Conservation (phyloP, 2,888 invertebrate species). For the Hemistola chrysoprasaria region DNA sequence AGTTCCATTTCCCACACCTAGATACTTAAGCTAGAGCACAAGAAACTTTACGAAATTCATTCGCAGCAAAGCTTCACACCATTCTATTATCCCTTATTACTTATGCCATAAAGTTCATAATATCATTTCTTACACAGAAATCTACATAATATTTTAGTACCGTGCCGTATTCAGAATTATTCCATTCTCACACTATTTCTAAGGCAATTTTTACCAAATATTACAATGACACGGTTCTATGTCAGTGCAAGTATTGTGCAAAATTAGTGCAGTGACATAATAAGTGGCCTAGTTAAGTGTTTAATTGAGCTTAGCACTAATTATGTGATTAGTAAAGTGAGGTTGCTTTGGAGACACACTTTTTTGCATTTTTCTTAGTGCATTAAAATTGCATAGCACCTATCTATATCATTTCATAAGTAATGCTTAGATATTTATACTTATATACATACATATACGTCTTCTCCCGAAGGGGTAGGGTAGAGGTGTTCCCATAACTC, state of each 20-base stretch:
- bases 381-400: no score
- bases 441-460: no score
- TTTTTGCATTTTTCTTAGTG: no score
- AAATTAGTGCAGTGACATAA: conserved; percentile 22
- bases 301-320: conserved; percentile 26
- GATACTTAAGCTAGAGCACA: background rate
- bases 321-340: conserved; percentile 20
- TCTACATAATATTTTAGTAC: background rate
- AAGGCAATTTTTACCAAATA: no score
- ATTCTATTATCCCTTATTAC: background rate
- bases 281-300: conserved; percentile 22
- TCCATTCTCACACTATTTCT: no score
- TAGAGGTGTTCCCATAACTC: no score
- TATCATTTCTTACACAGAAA: background rate
- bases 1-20: conserved; percentile 4
- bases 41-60: conserved; percentile 10
- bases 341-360: conserved; percentile 2
- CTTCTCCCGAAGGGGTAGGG: no score
- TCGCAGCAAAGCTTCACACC: background rate
- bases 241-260: conserved; percentile 7
- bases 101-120: background rate
- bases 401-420: no score
- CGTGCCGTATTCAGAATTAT: no score
- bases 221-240: background rate
- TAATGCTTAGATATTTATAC: no score